These are phyloP conservation scores for Andricus curvator DNA, from an alignment of 2,888 invertebrate genomes.

Conservation along the genomic window DNA sequence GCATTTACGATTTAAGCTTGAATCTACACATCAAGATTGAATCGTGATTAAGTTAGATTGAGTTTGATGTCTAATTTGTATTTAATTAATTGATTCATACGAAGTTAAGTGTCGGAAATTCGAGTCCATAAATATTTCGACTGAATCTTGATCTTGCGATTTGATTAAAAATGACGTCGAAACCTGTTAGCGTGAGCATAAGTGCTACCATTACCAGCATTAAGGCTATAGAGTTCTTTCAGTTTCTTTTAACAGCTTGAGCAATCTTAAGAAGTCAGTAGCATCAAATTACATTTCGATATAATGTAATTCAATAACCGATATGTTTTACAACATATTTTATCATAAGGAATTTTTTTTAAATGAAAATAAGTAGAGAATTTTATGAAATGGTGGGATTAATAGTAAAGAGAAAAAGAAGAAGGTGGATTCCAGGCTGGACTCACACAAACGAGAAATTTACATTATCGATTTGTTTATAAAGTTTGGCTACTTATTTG, in stretches of 20 bases:
- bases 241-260: constrained; percentile 18
- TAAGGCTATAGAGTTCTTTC: constrained; percentile 9
- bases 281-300: not conserved
- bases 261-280: constrained; percentile 4
- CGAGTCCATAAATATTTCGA: constrained; percentile 54
- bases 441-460: too few relatives aligned
- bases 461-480: too few relatives aligned
- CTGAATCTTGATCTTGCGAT: constrained; percentile 46
- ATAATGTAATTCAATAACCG: not conserved
- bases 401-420: not conserved
- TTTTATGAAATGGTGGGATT: not conserved
- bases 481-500: too few relatives aligned
- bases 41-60: constrained; percentile 7
- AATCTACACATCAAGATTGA: constrained; percentile 28
- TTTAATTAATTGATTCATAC: constrained; percentile 38
- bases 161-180: constrained; percentile 47
- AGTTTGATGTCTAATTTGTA: constrained; percentile 35
- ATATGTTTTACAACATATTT: not conserved
- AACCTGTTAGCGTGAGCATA: constrained; percentile 52
- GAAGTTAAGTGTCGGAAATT: constrained; percentile 24
- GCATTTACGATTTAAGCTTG: constrained; percentile 26
- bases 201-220: constrained; percentile 8
- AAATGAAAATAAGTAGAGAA: not conserved
- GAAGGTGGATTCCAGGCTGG: too few relatives aligned
- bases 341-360: not conserved